Conservation (phyloP, 2,888 invertebrate genomes). For the Amiota communis region DNA sequence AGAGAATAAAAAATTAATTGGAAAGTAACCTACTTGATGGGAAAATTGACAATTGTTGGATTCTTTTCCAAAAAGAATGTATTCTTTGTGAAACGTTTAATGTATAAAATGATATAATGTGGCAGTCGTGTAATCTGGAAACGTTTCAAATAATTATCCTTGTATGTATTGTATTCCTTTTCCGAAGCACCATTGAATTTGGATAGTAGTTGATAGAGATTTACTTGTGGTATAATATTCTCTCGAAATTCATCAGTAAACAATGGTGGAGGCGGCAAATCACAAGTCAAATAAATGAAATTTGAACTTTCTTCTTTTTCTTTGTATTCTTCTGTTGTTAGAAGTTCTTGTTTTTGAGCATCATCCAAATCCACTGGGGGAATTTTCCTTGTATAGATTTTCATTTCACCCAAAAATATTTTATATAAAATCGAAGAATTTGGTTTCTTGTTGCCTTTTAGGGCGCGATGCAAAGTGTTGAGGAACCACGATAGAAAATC, state of each 20-base stretch:
- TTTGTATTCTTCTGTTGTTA: conserved; percentile 88
- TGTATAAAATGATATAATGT: conserved; percentile 95
- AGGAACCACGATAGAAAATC: conserved; percentile 99
- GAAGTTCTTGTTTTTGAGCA: conserved; percentile 85
- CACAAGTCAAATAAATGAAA: conserved; percentile 97
- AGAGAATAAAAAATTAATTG: not conserved
- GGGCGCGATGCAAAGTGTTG: conserved; percentile 93
- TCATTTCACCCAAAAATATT: conserved; percentile 94
- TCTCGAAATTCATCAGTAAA: conserved; percentile 98
- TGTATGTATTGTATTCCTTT: conserved; percentile 99
- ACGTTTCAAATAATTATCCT: conserved; percentile 97
- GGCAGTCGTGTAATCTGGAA: conserved; percentile 96
- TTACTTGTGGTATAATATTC: conserved; percentile 99
- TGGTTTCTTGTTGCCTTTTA: conserved; percentile 92
- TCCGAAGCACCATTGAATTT: conserved; percentile 97
- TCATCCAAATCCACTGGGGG: conserved; percentile 94
- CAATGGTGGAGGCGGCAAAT: conserved; percentile 96
- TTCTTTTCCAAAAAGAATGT: conserved; percentile 99
- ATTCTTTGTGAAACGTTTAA: conserved; percentile 98
- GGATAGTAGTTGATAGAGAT: conserved; percentile 91
- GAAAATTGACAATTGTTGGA: conserved; percentile 99
- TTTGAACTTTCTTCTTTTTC: conserved; percentile 92
- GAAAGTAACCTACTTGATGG: conserved; percentile 87
- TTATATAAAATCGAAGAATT: conserved; percentile 95
- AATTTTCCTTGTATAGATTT: conserved; percentile 91